Base-by-base conservation (phyloP, 2,888 invertebrate species). In the Apamea crenata region DNA sequence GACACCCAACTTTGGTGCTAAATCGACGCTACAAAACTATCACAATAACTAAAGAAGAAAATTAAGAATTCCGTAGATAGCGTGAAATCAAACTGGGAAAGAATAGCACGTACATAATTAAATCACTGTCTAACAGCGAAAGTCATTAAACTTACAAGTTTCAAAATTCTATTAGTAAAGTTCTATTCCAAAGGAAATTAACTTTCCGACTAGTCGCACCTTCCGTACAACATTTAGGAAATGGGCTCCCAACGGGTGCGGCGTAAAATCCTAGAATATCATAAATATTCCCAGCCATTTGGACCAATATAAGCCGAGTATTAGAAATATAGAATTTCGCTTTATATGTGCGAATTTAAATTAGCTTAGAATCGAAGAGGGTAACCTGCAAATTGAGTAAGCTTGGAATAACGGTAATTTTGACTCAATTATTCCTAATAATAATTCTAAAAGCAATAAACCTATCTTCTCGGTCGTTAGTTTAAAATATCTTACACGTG, bases 161-260 rank as follows among this genome's bases (percentile, higher is more conserved):
- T 63, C 78, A 66, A 59, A 83, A 76, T 83, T 82, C 40, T 78
- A 74, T 83, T 75, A 73, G 40, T 32, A 76, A 86, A 83, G 61
- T 85, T 83, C 40, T 56, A 67, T 56, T 80, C 44, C 40, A 65
- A 83, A 87, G 84, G 80, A 87, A 85, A 85, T 85, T 72, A 71
- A 77, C 74, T 78, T 84, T 86, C 56, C 44, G 65, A 65, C 44
- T 61, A 73, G 67, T 85, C 69, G 36, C 61, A 78, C 50, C 84
- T 83, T 63, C 32, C n/a, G 36, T 40, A 63, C 59, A 59, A 77
- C 72, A 75, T 77, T 83, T 72, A 80, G 80, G 74, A 83, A 83
- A 86, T 86, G 83, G 79, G 63, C 10, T 69, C 69, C 47, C 32
- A 56, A 80, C 18, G 21, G 29, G 65, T 65, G 69, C n/a, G 68